A percentile compares a stretch with the other conserved stretches of the same genome.
Conservation (phyloP, 2,888 invertebrate genomes). For the Heterodera filipjevi region DNA sequence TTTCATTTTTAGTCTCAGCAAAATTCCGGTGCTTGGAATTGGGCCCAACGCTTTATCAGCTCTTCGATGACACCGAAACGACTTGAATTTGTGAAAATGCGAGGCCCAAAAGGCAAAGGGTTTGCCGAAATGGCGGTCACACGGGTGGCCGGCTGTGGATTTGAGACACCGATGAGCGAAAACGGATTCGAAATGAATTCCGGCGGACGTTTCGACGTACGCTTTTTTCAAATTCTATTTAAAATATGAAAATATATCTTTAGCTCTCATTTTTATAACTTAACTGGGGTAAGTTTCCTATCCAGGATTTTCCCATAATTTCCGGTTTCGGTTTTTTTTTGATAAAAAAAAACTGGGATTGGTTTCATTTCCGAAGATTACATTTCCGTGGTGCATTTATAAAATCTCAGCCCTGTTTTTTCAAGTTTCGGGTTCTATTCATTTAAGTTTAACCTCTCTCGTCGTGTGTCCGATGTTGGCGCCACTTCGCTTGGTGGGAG, state of each 20-base stretch:
- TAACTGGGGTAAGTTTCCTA: too few relatives aligned
- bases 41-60: conserved; percentile 63
- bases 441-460: not conserved
- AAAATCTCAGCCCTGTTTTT: not conserved
- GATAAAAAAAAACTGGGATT: too few relatives aligned
- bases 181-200: conserved; percentile 57
- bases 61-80: conserved; percentile 67
- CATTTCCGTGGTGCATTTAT: too few relatives aligned
- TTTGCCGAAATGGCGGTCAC: conserved; percentile 90
- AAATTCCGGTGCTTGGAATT: conserved; percentile 64
- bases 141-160: conserved; percentile 76
- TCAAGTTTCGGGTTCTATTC: not conserved
- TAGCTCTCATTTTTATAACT: not conserved
- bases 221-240: not conserved
- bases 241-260: too few relatives aligned
- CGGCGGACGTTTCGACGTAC: conserved; percentile 19
- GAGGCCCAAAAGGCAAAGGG: conserved; percentile 86
- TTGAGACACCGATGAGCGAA: conserved; percentile 91
- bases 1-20: conserved; percentile 25
- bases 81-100: conserved; percentile 97
- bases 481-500: not conserved
- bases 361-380: too few relatives aligned
- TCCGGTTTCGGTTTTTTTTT: too few relatives aligned
- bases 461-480: conserved; percentile 22
- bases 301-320: too few relatives aligned